Conservation (phyloP, 2,113 vertebrate genomes). For the Telmatochromis bifrenatus region DNA sequence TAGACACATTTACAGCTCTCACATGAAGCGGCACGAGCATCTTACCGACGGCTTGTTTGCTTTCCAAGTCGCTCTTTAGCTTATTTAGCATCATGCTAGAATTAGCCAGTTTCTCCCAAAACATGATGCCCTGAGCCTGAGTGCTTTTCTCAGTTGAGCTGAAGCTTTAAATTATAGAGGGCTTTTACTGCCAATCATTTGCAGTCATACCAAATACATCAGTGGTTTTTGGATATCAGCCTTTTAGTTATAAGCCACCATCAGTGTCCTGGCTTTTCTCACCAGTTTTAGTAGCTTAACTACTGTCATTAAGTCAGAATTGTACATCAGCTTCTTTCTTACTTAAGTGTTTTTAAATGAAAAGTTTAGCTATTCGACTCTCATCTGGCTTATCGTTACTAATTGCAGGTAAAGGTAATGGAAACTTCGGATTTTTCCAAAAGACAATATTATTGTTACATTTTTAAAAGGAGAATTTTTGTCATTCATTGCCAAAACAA, state of each 20-base stretch:
- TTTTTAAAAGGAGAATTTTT: accelerated
- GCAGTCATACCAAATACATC: neutral
- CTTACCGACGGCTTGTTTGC: accelerated
- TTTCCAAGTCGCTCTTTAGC: neutral
- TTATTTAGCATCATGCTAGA: neutral
- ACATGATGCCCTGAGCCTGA: neutral
- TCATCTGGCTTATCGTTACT: accelerated
- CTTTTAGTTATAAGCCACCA: neutral
- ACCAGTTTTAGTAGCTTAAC: neutral
- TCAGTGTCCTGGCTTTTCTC: neutral
- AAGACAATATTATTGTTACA: neutral
- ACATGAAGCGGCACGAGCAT: accelerated
- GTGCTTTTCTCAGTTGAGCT: neutral
- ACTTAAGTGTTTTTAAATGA: neutral
- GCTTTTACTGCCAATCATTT: accelerated
- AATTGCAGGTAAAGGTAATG: accelerated
- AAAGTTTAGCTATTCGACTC: too few relatives aligned
- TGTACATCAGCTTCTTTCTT: neutral
- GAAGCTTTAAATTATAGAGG: neutral
- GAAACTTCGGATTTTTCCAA: neutral
- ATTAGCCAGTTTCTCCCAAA: neutral
- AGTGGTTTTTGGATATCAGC: neutral
- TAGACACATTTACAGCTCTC: neutral
- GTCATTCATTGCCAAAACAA: accelerated
- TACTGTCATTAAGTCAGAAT: neutral